Evolutionary conservation across 2,797 vertebrate species (phyloP), one percentile per base, ranked within the genome.

Genomic region (Gymnoscopelus braueri): DNA sequence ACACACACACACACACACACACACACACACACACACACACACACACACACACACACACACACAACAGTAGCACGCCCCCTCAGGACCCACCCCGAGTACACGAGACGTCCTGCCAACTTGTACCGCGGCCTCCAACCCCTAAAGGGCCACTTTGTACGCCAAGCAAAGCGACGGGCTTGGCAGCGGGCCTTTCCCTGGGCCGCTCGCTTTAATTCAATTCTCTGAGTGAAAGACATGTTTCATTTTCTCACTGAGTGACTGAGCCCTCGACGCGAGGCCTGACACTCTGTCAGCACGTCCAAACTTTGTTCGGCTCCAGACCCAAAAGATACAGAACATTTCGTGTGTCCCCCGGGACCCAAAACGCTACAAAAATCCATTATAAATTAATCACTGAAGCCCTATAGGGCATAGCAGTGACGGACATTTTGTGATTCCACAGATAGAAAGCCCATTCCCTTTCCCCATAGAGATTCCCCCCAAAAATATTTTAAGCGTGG

Each of bases 111-210:
- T 84, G 88, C 88, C 89, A 88, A 89, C 84, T 35, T 89, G 74
- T 84, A 84, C 78, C 57, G 6, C 71, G 58, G 65, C 55, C 55
- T 53, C 26, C 66, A 76, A 79, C 77, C 84, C 74, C 82, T 11
- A 32, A 72, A 84, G 78, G 83, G 78, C 84, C 79, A 82, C 80
- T 90, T 85, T 87, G 86, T 83, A 86, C 72, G 70, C 61, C 3
- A 78, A 83, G 65, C 67, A 29, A 66, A 74, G 63, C 26, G 53
- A 65, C 76, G 2, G 48, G 15, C 73, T 52, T 50, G 3, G 57
- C 69, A 35, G 32, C 32, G 32, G 5, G 32, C 32, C 32, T 0
- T 35, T 35, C 32, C 32, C 32, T 1, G 32, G 32, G 75, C 78
- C 14, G 58, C 24, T 54, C 51, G 12, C 60, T 75, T 2, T 4